Evolutionary conservation across 2,797 vertebrate species (phyloP).

Genomic region (Discoglossus pictus): DNA sequence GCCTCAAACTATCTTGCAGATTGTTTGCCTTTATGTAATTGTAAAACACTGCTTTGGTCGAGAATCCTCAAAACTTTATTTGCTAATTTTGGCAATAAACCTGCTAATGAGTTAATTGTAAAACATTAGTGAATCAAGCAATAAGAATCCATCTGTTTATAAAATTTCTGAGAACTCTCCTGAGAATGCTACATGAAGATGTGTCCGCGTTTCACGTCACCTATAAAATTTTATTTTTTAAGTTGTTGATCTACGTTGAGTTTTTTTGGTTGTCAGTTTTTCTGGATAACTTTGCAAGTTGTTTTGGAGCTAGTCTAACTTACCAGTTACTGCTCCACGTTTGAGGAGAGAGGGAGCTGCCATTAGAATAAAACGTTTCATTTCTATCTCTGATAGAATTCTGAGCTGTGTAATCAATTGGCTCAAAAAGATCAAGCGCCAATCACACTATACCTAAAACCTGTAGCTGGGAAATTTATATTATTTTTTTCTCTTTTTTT

Average conservation of each 20-base stretch:
- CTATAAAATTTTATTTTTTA: slow-evolving; percentile 46
- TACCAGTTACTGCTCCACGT: no score
- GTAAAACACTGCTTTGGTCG: slow-evolving; percentile 71
- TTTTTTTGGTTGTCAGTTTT: no score
- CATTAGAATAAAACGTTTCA: no score
- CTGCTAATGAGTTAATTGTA: slow-evolving; percentile 77
- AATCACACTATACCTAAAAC: no score
- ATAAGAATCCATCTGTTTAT: slow-evolving; percentile 77
- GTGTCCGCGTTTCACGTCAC: slow-evolving; percentile 54
- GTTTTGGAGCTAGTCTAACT: no score
- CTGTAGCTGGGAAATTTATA: no score
- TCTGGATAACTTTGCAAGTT: no score
- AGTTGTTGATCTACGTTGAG: background rate
- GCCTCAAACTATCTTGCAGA: slow-evolving; percentile 71
- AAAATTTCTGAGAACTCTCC: slow-evolving; percentile 70
- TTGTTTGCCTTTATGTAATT: slow-evolving; percentile 71
- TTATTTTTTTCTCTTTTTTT: no score
- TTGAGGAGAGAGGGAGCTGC: no score
- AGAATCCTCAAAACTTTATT: slow-evolving; percentile 73
- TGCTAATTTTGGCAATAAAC: slow-evolving; percentile 78
- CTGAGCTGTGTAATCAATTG: no score
- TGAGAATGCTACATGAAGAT: slow-evolving; percentile 68
- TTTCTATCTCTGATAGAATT: no score
- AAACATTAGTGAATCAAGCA: slow-evolving; percentile 75
- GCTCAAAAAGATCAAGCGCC: no score